phyloP scores from a whole-genome alignment of 1,140 invertebrate genomes.

The Metaphire vulgaris region DNA sequence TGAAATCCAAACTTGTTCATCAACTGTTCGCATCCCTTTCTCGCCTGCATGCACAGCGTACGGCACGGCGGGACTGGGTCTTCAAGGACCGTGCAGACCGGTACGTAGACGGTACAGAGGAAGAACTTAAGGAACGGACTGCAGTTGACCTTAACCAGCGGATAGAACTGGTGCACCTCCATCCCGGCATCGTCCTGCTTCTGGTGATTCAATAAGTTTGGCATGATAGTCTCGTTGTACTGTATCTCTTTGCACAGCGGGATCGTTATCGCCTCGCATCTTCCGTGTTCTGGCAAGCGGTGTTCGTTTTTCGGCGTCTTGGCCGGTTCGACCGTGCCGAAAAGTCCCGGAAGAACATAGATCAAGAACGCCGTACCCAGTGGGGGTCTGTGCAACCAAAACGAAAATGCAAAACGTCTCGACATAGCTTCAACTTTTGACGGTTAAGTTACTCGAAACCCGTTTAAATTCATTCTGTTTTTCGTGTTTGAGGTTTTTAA shows the following conservation, averaged over 20 bases:
- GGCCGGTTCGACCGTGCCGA: no score
- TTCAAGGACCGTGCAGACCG: conserved; percentile 79
- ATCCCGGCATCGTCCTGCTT: conserved; percentile 90
- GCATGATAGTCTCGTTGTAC: conserved; percentile 94
- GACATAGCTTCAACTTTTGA: no score
- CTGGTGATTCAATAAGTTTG: conserved; percentile 83
- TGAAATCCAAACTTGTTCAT: conserved; percentile 87
- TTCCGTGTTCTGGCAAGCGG: background rate
- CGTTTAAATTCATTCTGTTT: no score
- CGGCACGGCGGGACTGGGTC: conserved; percentile 83
- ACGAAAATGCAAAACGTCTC: no score
- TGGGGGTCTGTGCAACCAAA: no score
- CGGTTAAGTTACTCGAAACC: no score
- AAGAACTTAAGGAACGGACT: conserved; percentile 90
- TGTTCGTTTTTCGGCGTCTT: no score
- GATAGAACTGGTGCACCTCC: conserved; percentile 87
- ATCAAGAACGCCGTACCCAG: no score
- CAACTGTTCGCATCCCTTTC: conserved; percentile 73
- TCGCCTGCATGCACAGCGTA: conserved; percentile 53
- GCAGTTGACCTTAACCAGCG: conserved; percentile 92
- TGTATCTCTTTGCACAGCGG: conserved; percentile 82
- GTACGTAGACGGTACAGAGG: conserved; percentile 89
- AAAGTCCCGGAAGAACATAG: no score
- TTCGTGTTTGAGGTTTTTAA: no score
- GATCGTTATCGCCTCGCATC: conserved; percentile 87